Evolutionary conservation across 1,140 invertebrate genomes (phyloP).

Genomic region (Drosophila ercepeae): DNA sequence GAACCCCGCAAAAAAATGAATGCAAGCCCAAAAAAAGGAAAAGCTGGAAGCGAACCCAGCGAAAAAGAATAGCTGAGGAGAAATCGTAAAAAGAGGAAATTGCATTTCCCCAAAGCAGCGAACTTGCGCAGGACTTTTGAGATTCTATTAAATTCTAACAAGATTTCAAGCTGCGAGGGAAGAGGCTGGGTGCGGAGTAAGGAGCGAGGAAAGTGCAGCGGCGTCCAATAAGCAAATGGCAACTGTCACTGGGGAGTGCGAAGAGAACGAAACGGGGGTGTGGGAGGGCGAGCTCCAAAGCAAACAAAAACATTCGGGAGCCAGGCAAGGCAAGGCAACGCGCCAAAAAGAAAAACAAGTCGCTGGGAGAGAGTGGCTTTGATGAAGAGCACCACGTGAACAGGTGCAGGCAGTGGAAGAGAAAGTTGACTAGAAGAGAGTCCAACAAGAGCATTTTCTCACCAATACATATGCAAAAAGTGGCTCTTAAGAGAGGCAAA

Average conservation of each 20-base stretch:
- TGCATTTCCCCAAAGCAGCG: conserved; percentile 75
- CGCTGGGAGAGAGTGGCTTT: not conserved
- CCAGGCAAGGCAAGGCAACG: conserved; percentile 7
- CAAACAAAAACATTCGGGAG: conserved; percentile 58
- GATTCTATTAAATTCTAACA: conserved; percentile 82
- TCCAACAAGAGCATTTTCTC: conserved; percentile 33
- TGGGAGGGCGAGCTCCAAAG: not conserved
- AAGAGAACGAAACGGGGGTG: conserved; percentile 1
- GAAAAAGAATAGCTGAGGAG: conserved; percentile 58
- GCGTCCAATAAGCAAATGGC: conserved; percentile 73
- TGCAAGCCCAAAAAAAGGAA: conserved; percentile 50
- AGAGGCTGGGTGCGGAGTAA: not conserved
- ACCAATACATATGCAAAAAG: conserved; percentile 56
- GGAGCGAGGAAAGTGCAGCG: conserved; percentile 37
- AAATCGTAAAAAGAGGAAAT: conserved; percentile 78
- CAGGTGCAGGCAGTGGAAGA: conserved; percentile 52
- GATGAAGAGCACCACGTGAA: conserved; percentile 46
- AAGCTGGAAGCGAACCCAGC: conserved; percentile 33
- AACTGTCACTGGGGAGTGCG: conserved; percentile 30
- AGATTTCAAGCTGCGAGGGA: conserved; percentile 71
- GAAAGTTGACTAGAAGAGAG: conserved; percentile 31
- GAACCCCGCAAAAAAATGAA: conserved; percentile 48
- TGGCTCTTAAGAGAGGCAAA: conserved; percentile 43
- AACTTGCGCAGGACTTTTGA: conserved; percentile 79
- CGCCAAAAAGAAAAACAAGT: conserved; percentile 33